Evolutionary conservation across 2,113 vertebrate species (phyloP).

Genomic region (Girardinichthys multiradiatus): DNA sequence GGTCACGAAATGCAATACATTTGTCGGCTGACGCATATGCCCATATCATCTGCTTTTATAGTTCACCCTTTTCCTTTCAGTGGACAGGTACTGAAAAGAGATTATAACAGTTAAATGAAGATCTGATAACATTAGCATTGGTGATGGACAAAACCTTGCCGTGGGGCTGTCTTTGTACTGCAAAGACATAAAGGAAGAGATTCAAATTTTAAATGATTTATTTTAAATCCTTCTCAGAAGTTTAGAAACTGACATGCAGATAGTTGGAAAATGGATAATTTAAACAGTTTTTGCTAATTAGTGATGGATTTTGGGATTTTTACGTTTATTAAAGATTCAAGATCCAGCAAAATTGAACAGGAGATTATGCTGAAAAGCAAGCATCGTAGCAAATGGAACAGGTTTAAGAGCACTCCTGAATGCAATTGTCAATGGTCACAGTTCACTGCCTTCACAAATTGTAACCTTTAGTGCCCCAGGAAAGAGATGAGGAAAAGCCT

Average conservation of each 20-base stretch:
- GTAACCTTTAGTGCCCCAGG: background rate
- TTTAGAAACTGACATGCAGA: background rate
- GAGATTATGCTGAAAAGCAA: background rate
- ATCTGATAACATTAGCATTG: background rate
- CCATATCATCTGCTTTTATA: conserved; percentile 21
- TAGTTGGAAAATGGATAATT: background rate
- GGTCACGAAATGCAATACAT: conserved; percentile 1
- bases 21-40: background rate
- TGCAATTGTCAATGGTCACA: background rate
- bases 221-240: background rate
- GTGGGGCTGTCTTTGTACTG: background rate
- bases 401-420: background rate
- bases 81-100: conserved; percentile 22
- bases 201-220: background rate
- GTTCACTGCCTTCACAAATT: background rate
- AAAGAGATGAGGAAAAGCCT: background rate
- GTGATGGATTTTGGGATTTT: too few relatives aligned
- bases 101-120: conserved; percentile 5
- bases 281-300: too few relatives aligned
- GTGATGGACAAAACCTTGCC: conserved; percentile 22
- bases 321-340: too few relatives aligned
- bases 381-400: too few relatives aligned
- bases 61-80: conserved; percentile 11
- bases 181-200: background rate
- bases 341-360: background rate